Conservation (phyloP, 2,888 invertebrate species). For the Hydrotaea diabolus region DNA sequence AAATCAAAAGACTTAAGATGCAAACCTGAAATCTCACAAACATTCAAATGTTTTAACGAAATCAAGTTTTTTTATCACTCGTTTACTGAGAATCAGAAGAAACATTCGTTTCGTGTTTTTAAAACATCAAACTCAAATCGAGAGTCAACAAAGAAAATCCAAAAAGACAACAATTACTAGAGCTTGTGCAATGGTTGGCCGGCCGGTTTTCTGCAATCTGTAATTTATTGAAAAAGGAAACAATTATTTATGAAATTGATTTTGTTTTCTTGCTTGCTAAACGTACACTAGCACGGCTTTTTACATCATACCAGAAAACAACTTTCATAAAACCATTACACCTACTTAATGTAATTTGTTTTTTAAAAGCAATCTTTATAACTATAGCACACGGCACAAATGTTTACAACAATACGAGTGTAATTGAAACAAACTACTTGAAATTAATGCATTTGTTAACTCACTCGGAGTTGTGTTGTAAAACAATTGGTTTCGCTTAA, state of each 20-base stretch:
- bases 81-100: background rate
- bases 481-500: constrained; percentile 52
- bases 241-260: constrained; percentile 11
- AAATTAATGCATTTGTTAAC: constrained; percentile 14
- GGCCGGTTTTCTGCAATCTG: background rate
- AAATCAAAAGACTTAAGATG: constrained; percentile 42
- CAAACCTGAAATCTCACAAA: constrained; percentile 28
- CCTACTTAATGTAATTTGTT: constrained; percentile 49
- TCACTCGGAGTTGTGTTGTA: background rate
- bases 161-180: background rate
- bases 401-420: background rate
- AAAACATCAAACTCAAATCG: background rate
- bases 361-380: background rate
- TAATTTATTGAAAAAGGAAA: constrained; percentile 28
- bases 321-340: constrained; percentile 60
- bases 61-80: background rate
- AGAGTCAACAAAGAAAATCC: background rate
- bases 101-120: background rate
- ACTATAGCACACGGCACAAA: background rate
- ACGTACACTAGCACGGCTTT: background rate
- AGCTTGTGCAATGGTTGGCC: constrained; percentile 8
- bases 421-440: background rate
- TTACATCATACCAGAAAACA: constrained; percentile 58
- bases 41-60: background rate
- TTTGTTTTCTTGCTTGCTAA: background rate